Evolutionary conservation across 2,888 invertebrate species (phyloP).

Genomic region (Epinotia brunnichana): DNA sequence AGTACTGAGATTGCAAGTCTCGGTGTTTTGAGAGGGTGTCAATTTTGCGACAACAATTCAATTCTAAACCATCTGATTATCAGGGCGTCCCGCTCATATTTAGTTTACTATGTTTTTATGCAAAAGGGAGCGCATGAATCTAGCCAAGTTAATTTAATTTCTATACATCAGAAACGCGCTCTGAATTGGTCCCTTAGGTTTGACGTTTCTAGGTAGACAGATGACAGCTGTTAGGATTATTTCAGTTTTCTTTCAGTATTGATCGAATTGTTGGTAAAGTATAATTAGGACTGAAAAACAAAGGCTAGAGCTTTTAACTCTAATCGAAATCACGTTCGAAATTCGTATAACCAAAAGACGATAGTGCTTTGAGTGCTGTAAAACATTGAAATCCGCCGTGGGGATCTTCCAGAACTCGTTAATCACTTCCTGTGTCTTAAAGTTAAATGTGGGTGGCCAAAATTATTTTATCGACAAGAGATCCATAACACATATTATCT

Average conservation of each 20-base stretch:
- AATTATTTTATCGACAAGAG: neutral
- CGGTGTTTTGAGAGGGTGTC: neutral
- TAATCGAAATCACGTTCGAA: neutral
- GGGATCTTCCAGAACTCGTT: neutral
- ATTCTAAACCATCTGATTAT: neutral
- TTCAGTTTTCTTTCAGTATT: constrained; percentile 29
- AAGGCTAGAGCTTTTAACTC: neutral
- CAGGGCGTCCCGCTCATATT: neutral
- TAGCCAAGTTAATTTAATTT: neutral
- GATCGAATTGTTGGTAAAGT: constrained; percentile 13
- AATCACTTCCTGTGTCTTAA: constrained; percentile 1
- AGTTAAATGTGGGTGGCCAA: neutral
- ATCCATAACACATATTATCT: neutral
- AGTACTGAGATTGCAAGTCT: neutral
- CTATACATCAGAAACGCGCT: neutral
- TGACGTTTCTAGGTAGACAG: constrained; percentile 15
- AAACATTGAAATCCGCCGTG: neutral
- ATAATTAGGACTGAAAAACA: constrained; percentile 17
- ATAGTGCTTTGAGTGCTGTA: neutral
- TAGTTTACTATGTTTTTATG: neutral
- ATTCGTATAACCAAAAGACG: neutral
- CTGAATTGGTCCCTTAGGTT: neutral
- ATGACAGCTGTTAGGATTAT: neutral
- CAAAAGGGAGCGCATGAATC: neutral
- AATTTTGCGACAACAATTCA: neutral